Base-by-base conservation (phyloP, 2,113 vertebrate species). In the Micronycteris hirsuta region DNA sequence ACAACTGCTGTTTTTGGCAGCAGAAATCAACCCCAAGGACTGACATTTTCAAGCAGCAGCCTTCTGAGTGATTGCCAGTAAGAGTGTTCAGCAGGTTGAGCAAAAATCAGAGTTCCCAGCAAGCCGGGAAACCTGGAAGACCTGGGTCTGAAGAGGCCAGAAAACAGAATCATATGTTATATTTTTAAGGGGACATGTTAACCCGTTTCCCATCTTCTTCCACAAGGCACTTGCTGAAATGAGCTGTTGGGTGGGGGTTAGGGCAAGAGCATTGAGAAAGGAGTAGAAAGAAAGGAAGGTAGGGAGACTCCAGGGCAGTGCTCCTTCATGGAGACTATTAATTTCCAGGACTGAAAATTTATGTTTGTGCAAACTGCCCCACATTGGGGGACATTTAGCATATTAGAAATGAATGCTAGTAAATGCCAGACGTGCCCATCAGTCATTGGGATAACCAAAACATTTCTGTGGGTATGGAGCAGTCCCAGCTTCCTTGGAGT, bases 1-100 rank as follows among this genome's bases (percentile, higher is more conserved):
- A 38, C 84, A 93, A 96, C 71, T 95, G 77, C 83, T 94, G n/a
- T 22, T 89, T 86, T 94, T 92, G 94, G 90, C 81, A 86, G 67
- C 36, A 95, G 78, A 97, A 94, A n/a, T 91, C 76, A 93, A 88
- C 43, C 41, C 71, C 24, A 93, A 73, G 22, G 70, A 49, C 52
- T 96, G 67, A 91, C 84, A 91, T 41, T 85, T 95, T 95, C 70
- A 93, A 93, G 77, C 33, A 77, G 33, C 85, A 71, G 52, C 24
- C 17, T 97, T 96, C 38, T 84, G 74, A 94, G 31, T 94, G 96
- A 65, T 22, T 93, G 81, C 85, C 71, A 96, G 15, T 81, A 56
- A 90, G 78, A 95, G 9, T 73, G 20, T 85, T 92, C 61, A 93
- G 28, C 36, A 89, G 56, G 54, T 63, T 89, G 49, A 86, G 36